Base-by-base conservation (phyloP, 2,113 vertebrate species). In the Sebastes fasciatus region DNA sequence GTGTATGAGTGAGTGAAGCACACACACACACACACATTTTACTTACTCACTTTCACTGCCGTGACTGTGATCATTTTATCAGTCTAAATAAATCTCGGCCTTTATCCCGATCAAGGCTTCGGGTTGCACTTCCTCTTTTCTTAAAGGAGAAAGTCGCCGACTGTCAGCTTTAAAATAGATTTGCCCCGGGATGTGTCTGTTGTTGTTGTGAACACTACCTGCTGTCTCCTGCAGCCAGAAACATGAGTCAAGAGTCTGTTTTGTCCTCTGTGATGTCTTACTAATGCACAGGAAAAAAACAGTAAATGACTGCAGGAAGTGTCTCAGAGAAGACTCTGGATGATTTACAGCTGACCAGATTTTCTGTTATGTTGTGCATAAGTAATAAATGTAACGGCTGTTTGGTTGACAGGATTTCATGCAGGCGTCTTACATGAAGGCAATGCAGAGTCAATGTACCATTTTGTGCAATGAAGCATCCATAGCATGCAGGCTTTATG, bases 11-110 rank as follows among this genome's bases (percentile, higher is more conserved):
- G 16, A 61, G 68, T 23, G 26, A 66, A 58, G 65, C 62, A 54
- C 74, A 45, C 75, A 63, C 74, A 74, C 80, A 61, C 72, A 57
- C 55, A 42, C 60, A 45, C n/a, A 62, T 80, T 77, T 78, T 66
- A 82, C 74, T 51, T 40, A 23, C 70, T 75, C 64, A 19, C 70
- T 78, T 80, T 80, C 77, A 52, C 49, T 40, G 51, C 74, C 10
- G 14, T 52, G 62, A 67, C 85, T 83, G 48, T 80, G 84, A 88
- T 88, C 78, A 70, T 90, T 82, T 79, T 23, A 77, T 67, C 77
- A 79, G 64, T 83, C 87, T 79, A 93, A 92, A 88, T 86, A 87
- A 84, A 94, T 84, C 79, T 74, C 14, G 49, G 83, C 78, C 85
- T 86, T 78, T 74, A 79, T 83, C 83, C 79, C 46, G 74, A 88